Base-by-base conservation (phyloP, 2,888 invertebrate species). In the Acrobasis repandana region DNA sequence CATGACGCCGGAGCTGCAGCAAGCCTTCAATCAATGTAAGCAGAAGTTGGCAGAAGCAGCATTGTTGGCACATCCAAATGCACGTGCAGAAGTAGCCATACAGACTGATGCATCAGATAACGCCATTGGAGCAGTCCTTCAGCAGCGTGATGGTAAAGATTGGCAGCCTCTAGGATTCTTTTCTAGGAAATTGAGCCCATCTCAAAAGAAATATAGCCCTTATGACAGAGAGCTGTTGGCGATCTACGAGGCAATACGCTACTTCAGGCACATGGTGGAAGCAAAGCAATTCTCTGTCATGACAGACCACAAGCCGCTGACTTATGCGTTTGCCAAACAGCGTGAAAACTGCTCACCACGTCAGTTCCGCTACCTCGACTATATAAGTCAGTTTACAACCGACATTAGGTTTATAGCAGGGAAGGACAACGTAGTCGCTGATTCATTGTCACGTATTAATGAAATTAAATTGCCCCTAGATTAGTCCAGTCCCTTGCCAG, bases 231-330 rank as follows among this genome's bases (percentile, higher is more conserved):
- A 83, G 67, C 68, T 86, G 0, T 65, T 79, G 8, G 81, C 79
- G 0, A 73, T 76, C 3, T 86, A 83, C 60, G 64, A 70, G 56
- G 76, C 77, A 0, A 68, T 86, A 0, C 74, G 74, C 57, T 67
- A 80, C 61, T 85, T 85, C 65, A n/a, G n/a, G n/a, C n/a, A n/a
- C n/a, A n/a, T n/a, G n/a, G n/a, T 87, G 0, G 86, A 89, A 70
- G 82, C 76, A 0, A 65, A 75, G 38, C 74, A 80, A 49, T 67
- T 68, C 33, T 47, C 60, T 0, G 71, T 84, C 1, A 72, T 65
- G 20, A 84, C 82, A 0, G 82, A 83, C 68, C 84, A 80, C 62
- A 82, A 80, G 52, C 82, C 80, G 0, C 59, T 83, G 16, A 65
- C 63, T 0, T 80, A 65, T 48, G 81, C 83, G 0, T 79, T 86